Conservation (phyloP, 2,113 vertebrate genomes). For the Chrysemys picta region DNA sequence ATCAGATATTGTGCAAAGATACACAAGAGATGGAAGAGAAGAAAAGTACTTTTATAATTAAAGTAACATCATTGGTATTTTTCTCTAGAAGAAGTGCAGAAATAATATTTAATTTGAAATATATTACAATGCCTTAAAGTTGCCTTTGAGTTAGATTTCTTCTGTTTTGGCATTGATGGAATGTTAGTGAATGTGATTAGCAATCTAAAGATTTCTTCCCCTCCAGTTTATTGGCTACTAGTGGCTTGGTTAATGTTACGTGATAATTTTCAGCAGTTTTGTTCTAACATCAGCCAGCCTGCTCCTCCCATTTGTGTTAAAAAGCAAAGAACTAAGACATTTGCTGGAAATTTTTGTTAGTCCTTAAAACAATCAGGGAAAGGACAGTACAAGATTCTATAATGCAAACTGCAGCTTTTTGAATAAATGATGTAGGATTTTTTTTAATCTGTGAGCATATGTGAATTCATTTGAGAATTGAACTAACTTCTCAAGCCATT, state of each 20-base stretch:
- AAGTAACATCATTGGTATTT: slow-evolving; percentile 18
- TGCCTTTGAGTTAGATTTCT: slow-evolving; percentile 40
- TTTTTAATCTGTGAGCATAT: not conserved
- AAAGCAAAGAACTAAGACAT: slow-evolving; percentile 29
- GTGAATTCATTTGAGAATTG: not conserved
- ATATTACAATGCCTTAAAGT: not conserved
- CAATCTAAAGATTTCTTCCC: not conserved
- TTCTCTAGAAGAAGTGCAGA: slow-evolving; percentile 50
- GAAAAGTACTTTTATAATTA: slow-evolving; percentile 4
- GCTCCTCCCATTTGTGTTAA: slow-evolving; percentile 7
- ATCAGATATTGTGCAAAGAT: slow-evolving; percentile 10
- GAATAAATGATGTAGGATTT: not conserved
- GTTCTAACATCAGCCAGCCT: slow-evolving; percentile 14
- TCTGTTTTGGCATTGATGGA: not conserved
- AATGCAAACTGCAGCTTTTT: slow-evolving; percentile 16
- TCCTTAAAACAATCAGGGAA: not conserved
- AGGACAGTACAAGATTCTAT: not conserved
- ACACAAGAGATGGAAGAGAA: not conserved
- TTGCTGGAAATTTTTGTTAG: slow-evolving; percentile 42
- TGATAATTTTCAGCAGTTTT: slow-evolving; percentile 28
- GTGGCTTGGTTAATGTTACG: not conserved
- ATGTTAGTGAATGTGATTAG: not conserved
- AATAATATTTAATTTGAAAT: not conserved
- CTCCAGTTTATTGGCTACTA: not conserved
- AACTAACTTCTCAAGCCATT: slow-evolving; percentile 22